phyloP scores from a whole-genome alignment of 2,888 invertebrate species.

The Megaustenia siamemsis region DNA sequence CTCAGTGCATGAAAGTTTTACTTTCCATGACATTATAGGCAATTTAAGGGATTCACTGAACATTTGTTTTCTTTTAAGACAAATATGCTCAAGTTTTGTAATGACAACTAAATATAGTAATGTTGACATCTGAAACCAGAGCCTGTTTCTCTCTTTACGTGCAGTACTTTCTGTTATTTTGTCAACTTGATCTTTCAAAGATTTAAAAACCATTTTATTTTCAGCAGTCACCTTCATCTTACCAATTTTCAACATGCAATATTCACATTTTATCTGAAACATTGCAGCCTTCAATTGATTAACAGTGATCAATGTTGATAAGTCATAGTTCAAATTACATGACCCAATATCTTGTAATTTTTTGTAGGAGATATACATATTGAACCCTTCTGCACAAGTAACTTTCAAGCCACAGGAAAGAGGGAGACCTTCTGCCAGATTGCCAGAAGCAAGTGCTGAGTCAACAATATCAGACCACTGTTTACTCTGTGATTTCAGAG shows the following conservation, averaged over 20 bases:
- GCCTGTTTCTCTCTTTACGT: background rate
- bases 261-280: background rate
- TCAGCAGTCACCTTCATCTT: background rate
- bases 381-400: background rate
- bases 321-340: background rate
- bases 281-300: background rate
- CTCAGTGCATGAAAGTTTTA: background rate
- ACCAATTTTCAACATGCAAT: background rate
- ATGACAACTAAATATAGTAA: background rate
- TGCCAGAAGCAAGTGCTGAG: background rate
- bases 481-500: constrained; percentile 2
- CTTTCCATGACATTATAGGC: background rate
- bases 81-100: background rate
- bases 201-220: background rate
- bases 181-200: background rate
- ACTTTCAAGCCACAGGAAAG: background rate
- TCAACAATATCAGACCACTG: background rate
- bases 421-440: background rate
- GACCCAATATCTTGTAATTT: background rate
- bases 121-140: background rate
- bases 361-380: background rate
- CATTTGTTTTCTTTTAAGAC: background rate
- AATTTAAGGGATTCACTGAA: background rate
- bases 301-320: background rate
- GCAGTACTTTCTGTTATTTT: background rate